Percentiles rank a stretch among this genome's conserved stretches.
phyloP scores from a whole-genome alignment of 2,888 invertebrate species.

The Lutraria lutraria region DNA sequence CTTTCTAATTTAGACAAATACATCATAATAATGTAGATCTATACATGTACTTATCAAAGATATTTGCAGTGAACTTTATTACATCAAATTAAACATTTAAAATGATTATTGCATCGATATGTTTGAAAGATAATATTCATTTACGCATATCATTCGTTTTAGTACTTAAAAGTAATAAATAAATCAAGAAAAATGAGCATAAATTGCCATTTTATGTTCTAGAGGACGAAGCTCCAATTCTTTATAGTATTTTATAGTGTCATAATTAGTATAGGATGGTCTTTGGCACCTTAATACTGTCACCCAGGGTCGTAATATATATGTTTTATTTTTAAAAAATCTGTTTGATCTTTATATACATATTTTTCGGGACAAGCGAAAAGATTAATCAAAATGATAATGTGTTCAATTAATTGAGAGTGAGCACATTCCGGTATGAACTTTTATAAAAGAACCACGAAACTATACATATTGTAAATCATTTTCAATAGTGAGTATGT shows the following conservation, averaged over 20 bases:
- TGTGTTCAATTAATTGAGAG: not conserved
- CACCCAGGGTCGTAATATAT: not conserved
- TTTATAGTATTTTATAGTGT: not conserved
- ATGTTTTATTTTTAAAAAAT: not conserved
- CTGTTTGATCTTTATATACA: not conserved
- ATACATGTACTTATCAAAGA: too few species aligned
- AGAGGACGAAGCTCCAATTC: not conserved
- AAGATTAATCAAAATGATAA: not conserved
- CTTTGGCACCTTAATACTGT: not conserved
- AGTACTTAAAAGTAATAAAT: not conserved
- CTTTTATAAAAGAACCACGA: not conserved
- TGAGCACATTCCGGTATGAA: not conserved
- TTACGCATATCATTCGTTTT: not conserved
- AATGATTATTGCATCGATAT: not conserved
- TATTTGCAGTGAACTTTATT: not conserved
- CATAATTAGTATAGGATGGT: constrained; percentile 6
- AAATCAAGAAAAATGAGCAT: not conserved
- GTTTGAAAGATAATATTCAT: not conserved
- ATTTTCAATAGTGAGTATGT: not conserved
- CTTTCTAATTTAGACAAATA: too few species aligned
- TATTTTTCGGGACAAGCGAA: not conserved
- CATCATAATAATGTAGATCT: too few species aligned
- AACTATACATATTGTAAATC: not conserved
- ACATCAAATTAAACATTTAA: not conserved
- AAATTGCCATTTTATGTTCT: not conserved